Evolutionary conservation across 2,888 invertebrate genomes (phyloP).

Genomic region (Drosophila algonquin): DNA sequence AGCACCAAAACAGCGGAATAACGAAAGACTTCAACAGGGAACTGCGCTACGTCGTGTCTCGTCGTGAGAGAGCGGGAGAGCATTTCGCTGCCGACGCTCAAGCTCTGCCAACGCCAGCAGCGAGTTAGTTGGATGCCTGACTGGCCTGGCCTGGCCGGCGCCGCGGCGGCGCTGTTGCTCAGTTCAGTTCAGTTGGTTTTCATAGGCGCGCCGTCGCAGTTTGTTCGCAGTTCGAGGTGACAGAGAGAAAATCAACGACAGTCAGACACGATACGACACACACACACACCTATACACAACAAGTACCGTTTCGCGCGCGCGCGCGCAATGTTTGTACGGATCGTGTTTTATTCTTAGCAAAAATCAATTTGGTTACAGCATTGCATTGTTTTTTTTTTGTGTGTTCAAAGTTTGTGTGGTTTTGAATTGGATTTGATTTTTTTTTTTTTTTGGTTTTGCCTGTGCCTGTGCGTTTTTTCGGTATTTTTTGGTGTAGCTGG

Average conservation of each 20-base stretch:
- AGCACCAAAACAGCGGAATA: conserved; percentile 20
- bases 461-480: conserved; percentile 12
- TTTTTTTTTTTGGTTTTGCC: conserved; percentile 26
- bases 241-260: conserved; percentile 2
- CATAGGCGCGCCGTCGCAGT: conserved; percentile 44
- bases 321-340: background rate
- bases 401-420: conserved; percentile 20
- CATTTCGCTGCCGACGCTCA: background rate
- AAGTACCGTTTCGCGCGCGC: conserved; percentile 4
- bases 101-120: conserved; percentile 21
- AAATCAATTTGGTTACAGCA: no score
- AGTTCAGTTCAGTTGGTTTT: conserved; percentile 46
- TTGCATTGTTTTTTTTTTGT: conserved; percentile 21
- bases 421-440: background rate
- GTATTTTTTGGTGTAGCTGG: conserved; percentile 25
- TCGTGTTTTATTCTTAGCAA: no score
- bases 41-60: conserved; percentile 43
- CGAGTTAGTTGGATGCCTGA: background rate
- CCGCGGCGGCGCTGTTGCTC: conserved; percentile 15
- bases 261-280: background rate
- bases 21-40: conserved; percentile 45
- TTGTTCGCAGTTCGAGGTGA: conserved; percentile 36
- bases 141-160: background rate
- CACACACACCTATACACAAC: background rate
- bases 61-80: background rate